Percentiles rank a stretch among this genome's conserved stretches.
These are phyloP conservation scores for Probaryconus sp. DNA, from an alignment of 1,140 invertebrate species.

Conservation along the genomic window DNA sequence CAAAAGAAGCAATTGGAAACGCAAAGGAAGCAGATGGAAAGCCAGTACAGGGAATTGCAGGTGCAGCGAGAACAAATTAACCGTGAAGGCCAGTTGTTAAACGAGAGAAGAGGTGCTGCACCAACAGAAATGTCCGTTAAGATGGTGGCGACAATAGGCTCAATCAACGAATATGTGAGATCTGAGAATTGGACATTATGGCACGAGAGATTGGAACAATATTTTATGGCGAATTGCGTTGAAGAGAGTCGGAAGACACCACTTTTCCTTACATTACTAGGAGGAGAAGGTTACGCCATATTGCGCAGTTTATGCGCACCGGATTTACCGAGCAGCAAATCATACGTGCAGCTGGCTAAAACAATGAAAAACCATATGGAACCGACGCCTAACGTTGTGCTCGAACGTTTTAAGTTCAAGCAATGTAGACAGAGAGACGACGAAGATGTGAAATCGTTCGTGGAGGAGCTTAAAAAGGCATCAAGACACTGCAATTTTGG, in stretches of 20 bases:
- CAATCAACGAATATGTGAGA: conserved; percentile 15
- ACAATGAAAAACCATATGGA: conserved; percentile 64
- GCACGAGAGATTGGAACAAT: conserved; percentile 42
- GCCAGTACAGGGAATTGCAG: no score
- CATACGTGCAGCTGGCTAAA: conserved; percentile 51
- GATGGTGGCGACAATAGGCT: no score
- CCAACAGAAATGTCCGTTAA: no score
- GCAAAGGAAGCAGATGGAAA: no score
- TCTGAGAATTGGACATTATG: conserved; percentile 32
- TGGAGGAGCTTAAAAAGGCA: conserved; percentile 51
- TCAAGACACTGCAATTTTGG: conserved; percentile 64
- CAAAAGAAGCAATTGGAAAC: no score
- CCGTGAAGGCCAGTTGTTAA: no score
- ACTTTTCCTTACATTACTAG: conserved; percentile 63
- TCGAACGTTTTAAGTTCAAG: conserved; percentile 68
- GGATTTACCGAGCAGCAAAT: conserved; percentile 53
- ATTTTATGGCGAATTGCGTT: conserved; percentile 52
- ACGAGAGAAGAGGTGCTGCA: no score
- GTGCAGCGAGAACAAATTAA: no score
- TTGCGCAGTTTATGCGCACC: conserved; percentile 65
- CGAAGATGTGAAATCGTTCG: conserved; percentile 17
- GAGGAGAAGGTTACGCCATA: conserved; percentile 60
- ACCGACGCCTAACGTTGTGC: conserved; percentile 62
- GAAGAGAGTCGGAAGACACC: conserved; percentile 39
- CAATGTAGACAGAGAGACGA: conserved; percentile 50